Conservation (phyloP, 2,113 vertebrate species). For the Sinocyclocheilus maitianheensis region DNA sequence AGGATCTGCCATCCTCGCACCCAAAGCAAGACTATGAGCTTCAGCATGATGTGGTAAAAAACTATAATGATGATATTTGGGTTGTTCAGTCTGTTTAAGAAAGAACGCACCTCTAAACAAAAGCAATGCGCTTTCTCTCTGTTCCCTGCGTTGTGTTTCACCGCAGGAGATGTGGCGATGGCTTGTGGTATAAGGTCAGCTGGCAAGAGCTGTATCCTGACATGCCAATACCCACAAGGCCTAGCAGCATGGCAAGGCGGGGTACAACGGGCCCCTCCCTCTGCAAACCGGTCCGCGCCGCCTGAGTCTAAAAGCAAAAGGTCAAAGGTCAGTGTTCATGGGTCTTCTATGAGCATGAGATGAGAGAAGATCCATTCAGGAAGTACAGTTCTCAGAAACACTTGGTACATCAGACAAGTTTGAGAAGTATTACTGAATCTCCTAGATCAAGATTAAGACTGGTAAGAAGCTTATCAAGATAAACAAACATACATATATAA, state of each 20-base stretch:
- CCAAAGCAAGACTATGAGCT: constrained; percentile 40
- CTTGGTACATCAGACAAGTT: not conserved
- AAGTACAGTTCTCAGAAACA: not conserved
- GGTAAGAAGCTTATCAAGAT: not conserved
- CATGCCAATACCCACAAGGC: constrained; percentile 77
- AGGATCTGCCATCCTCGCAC: constrained; percentile 30
- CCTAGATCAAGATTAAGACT: not conserved
- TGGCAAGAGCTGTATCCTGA: constrained; percentile 83
- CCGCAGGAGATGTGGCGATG: constrained; percentile 67
- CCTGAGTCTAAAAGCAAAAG: constrained; percentile 76
- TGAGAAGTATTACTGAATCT: not conserved
- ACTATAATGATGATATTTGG: not conserved
- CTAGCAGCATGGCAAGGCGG: constrained; percentile 76
- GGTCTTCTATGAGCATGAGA: not conserved
- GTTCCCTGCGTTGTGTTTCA: constrained; percentile 48
- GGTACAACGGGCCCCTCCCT: constrained; percentile 70
- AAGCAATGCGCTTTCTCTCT: not conserved
- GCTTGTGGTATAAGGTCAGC: constrained; percentile 77
- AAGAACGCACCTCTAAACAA: not conserved
- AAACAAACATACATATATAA: not conserved
- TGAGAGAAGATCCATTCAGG: not conserved
- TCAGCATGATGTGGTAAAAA: constrained; percentile 24
- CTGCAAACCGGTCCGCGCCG: constrained; percentile 72
- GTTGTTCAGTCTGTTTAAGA: not conserved
- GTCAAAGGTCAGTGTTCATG: constrained; percentile 33